Evolutionary conservation across 2,888 invertebrate species (phyloP).

Genomic region (Drosophila greeni): DNA sequence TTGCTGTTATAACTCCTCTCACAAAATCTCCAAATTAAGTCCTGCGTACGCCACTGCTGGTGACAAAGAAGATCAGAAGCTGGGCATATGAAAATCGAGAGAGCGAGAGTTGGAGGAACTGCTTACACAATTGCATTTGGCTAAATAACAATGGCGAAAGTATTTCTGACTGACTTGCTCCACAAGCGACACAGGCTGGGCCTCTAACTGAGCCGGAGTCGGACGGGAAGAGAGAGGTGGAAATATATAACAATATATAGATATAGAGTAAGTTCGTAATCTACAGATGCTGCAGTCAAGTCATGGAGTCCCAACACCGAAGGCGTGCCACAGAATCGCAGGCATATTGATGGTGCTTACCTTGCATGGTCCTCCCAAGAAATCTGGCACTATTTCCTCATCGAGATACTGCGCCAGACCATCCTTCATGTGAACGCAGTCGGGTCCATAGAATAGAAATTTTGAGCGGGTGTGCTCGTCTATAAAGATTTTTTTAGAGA

Average conservation of each 20-base stretch:
- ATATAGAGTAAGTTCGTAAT: conserved; percentile 14
- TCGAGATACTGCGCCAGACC: conserved; percentile 92
- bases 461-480: conserved; percentile 95
- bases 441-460: conserved; percentile 94
- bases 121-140: conserved; percentile 79
- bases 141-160: conserved; percentile 78
- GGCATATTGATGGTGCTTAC: conserved; percentile 79
- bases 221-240: conserved; percentile 37
- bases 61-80: conserved; percentile 20
- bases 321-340: conserved; percentile 5
- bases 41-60: conserved; percentile 11
- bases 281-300: conserved; percentile 8
- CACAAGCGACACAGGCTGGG: conserved; percentile 73
- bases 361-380: conserved; percentile 93
- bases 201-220: conserved; percentile 53
- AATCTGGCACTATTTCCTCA: conserved; percentile 91
- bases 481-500: conserved; percentile 66
- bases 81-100: conserved; percentile 29
- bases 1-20: not conserved
- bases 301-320: conserved; percentile 14
- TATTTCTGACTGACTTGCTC: conserved; percentile 78
- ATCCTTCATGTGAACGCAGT: conserved; percentile 88
- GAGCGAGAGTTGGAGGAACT: conserved; percentile 51
- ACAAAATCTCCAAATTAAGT: not conserved
- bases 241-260: conserved; percentile 25